Conservation (phyloP, 2,113 vertebrate genomes). For the Eulemur rufifrons region DNA sequence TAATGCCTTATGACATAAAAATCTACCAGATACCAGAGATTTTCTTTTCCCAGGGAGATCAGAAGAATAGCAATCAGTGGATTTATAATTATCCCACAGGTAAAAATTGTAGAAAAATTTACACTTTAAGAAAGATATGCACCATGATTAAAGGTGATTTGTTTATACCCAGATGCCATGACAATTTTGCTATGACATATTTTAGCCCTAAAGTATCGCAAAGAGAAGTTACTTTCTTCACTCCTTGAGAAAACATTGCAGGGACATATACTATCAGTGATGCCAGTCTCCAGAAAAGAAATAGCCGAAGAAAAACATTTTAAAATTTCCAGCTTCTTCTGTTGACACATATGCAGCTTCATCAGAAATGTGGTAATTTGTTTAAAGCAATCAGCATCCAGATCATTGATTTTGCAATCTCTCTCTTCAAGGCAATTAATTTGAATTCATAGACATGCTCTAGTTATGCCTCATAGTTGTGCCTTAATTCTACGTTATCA, state of each 20-base stretch:
- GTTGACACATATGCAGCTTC: background rate
- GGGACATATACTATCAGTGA: background rate
- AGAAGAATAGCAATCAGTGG: background rate
- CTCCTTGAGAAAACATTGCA: background rate
- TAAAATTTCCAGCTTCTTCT: background rate
- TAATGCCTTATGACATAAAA: background rate
- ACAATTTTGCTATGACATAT: background rate
- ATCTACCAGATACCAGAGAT: background rate
- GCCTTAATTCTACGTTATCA: background rate
- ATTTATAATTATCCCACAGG: background rate
- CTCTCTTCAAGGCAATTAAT: background rate
- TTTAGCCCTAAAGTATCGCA: background rate
- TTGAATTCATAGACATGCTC: background rate
- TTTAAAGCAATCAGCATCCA: background rate
- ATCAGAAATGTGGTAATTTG: background rate
- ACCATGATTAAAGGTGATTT: background rate
- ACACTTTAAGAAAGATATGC: background rate
- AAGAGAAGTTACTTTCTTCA: background rate
- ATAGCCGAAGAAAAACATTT: background rate
- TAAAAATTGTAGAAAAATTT: background rate
- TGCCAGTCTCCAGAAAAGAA: background rate
- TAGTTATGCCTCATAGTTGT: background rate
- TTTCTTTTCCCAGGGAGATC: background rate
- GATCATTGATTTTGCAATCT: background rate
- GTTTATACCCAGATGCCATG: background rate